phyloP scores from a whole-genome alignment of 2,113 vertebrate species.

The Cynopterus brachyotis region DNA sequence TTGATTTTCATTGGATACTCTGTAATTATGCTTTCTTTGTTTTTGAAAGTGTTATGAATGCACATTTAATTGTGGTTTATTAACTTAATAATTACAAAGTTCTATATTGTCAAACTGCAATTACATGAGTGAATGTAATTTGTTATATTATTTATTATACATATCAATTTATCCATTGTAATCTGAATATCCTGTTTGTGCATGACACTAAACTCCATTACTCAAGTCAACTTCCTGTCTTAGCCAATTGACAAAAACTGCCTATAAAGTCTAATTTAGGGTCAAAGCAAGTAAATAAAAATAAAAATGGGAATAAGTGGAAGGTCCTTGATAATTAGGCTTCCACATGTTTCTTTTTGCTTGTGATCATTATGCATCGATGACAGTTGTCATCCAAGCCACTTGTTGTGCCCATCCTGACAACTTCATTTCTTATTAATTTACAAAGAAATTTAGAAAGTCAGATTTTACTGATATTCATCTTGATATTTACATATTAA shows the following conservation, averaged over 20 bases:
- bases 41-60: background rate
- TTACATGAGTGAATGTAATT: background rate
- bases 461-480: background rate
- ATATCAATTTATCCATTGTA: background rate
- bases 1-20: background rate
- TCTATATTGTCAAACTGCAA: background rate
- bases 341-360: background rate
- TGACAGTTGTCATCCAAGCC: background rate
- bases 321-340: fast-evolving
- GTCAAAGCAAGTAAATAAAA: background rate
- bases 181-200: background rate
- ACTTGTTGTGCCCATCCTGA: background rate
- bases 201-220: background rate
- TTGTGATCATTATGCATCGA: background rate
- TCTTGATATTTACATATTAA: background rate
- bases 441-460: background rate
- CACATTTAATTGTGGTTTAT: background rate
- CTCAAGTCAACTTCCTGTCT: background rate
- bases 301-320: background rate
- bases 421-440: background rate
- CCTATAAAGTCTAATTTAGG: background rate
- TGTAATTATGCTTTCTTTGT: background rate
- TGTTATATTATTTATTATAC: background rate
- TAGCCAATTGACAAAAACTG: background rate
- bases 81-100: background rate